Conservation (phyloP, 1,140 invertebrate genomes). For the Oedothorax gibbosus region DNA sequence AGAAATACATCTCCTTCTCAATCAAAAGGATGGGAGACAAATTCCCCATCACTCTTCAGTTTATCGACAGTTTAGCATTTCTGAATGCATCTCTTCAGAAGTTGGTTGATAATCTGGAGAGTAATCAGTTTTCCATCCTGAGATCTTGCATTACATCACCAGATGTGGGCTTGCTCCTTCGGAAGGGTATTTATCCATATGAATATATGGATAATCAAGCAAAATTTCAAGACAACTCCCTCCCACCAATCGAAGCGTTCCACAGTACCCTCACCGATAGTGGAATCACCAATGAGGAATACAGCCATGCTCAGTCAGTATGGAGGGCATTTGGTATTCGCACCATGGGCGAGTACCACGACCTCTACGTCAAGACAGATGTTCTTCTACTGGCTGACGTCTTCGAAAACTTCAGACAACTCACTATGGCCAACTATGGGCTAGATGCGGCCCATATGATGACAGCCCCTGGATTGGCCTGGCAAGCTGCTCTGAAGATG, state of each 20-base stretch:
- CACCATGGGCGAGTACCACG: constrained; percentile 61
- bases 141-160: neutral
- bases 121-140: neutral
- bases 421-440: constrained; percentile 4
- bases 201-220: constrained; percentile 34
- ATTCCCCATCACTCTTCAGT: neutral
- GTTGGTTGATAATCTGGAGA: neutral
- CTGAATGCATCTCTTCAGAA: constrained; percentile 15
- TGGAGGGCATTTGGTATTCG: constrained; percentile 63
- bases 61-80: constrained; percentile 13
- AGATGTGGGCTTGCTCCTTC: neutral
- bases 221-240: too few relatives aligned
- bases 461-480: constrained; percentile 9
- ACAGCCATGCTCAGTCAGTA: constrained; percentile 49
- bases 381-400: constrained; percentile 63
- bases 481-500: constrained; percentile 29
- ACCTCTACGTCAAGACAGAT: constrained; percentile 44
- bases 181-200: constrained; percentile 21
- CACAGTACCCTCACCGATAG: neutral
- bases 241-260: neutral
- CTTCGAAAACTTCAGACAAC: constrained; percentile 64
- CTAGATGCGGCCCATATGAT: neutral
- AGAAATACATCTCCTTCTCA: constrained; percentile 23
- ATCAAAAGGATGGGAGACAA: neutral
- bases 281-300: constrained; percentile 4